Conservation (phyloP, 2,113 vertebrate species). For the Saccopteryx leptura region DNA sequence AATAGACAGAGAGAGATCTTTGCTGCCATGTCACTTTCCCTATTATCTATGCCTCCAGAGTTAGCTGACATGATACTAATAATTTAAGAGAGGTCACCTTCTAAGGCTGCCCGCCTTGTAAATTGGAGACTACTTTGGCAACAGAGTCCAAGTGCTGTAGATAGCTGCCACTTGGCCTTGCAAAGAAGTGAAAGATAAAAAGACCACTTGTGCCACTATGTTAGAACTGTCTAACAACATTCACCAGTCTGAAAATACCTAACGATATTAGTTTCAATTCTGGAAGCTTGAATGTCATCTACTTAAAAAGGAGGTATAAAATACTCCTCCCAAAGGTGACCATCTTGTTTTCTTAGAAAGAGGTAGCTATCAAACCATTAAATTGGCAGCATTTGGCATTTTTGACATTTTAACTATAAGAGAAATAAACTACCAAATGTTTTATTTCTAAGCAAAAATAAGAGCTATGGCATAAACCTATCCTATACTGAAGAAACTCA, state of each 20-base stretch:
- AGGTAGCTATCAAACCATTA: conserved; percentile 75
- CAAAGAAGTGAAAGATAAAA: background rate
- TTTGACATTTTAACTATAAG: conserved; percentile 64
- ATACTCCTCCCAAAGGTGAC: conserved; percentile 44
- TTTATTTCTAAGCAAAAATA: conserved; percentile 68
- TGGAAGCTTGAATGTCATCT: conserved; percentile 2
- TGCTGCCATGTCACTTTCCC: background rate
- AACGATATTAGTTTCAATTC: conserved; percentile 61
- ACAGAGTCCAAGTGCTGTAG: background rate
- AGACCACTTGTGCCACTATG: background rate
- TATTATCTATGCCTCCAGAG: background rate
- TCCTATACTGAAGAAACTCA: conserved; percentile 62
- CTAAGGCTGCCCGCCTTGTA: background rate
- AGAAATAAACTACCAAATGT: conserved; percentile 58
- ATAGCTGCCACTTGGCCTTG: background rate
- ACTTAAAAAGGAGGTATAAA: conserved; percentile 47
- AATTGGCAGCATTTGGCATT: conserved; percentile 75
- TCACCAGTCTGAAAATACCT: background rate
- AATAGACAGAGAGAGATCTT: background rate
- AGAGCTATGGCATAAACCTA: conserved; percentile 46
- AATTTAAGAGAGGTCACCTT: background rate
- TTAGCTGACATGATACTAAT: background rate
- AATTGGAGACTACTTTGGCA: background rate
- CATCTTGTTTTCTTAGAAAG: conserved; percentile 59
- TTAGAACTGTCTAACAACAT: background rate